A percentile compares a stretch with the other conserved stretches of the same genome.
Conservation (phyloP, 2,113 vertebrate genomes). For the Potamarius usumacintae region DNA sequence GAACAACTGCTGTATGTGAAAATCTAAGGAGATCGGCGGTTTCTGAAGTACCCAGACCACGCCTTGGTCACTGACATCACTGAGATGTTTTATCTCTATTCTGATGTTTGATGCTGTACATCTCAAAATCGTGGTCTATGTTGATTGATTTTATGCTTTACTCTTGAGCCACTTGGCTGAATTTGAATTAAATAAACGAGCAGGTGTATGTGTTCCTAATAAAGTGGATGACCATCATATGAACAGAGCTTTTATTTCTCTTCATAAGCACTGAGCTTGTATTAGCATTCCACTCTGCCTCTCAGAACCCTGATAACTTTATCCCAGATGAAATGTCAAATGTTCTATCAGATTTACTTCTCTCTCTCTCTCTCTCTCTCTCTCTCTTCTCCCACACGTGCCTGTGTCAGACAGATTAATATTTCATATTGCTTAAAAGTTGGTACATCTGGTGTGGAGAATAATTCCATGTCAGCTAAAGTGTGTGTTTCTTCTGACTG, state of each 20-base stretch:
- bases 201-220: neutral
- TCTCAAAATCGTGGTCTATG: no score
- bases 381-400: neutral
- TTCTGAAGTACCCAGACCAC: no score
- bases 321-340: conserved; percentile 8
- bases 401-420: conserved; percentile 49
- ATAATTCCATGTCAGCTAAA: conserved; percentile 32
- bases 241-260: neutral
- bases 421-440: conserved; percentile 59
- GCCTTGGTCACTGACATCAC: neutral
- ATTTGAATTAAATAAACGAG: neutral
- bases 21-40: no score
- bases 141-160: no score
- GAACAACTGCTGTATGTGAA: neutral
- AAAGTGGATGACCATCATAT: neutral
- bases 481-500: conserved; percentile 17
- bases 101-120: neutral
- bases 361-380: neutral
- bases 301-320: neutral
- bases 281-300: neutral
- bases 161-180: no score
- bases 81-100: neutral
- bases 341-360: neutral
- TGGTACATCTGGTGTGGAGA: conserved; percentile 30
- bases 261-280: neutral